phyloP scores from a whole-genome alignment of 2,888 invertebrate species.

The Toxonevra muliebris region DNA sequence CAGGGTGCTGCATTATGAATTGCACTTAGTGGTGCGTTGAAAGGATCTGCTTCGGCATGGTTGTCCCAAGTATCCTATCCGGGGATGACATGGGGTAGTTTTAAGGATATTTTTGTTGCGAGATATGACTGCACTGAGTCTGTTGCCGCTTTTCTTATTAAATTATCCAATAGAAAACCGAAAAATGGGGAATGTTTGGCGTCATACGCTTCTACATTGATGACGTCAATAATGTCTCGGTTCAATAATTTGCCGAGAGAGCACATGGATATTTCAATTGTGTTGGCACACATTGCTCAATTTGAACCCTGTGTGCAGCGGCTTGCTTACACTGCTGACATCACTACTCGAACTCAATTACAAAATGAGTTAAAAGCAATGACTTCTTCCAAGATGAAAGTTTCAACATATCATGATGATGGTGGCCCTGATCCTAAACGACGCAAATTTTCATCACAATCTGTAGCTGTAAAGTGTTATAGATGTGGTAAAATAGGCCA shows the following conservation, averaged over 20 bases:
- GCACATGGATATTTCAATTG: background rate
- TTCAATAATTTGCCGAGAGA: constrained; percentile 12
- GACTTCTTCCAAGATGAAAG: background rate
- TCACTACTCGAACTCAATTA: no score
- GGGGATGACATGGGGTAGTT: constrained; percentile 24
- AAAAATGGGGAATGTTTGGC: constrained; percentile 25
- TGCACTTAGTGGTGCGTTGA: constrained; percentile 19
- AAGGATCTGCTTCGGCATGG: constrained; percentile 20
- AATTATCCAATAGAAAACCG: constrained; percentile 11
- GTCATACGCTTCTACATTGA: constrained; percentile 14
- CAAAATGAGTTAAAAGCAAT: no score
- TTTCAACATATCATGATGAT: background rate
- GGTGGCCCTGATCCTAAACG: background rate
- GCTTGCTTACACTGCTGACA: no score
- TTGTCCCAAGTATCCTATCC: constrained; percentile 20
- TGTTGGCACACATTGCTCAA: constrained; percentile 3
- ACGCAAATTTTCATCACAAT: background rate
- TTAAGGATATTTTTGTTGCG: background rate
- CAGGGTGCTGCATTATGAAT: constrained; percentile 13
- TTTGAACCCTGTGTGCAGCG: no score
- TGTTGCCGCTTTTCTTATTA: background rate
- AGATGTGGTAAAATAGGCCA: constrained; percentile 11
- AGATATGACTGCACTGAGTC: no score
- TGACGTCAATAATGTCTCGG: constrained; percentile 13
- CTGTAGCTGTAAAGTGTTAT: constrained; percentile 16